phyloP scores from a whole-genome alignment of 2,113 vertebrate genomes.

The Melanocharis versteri region DNA sequence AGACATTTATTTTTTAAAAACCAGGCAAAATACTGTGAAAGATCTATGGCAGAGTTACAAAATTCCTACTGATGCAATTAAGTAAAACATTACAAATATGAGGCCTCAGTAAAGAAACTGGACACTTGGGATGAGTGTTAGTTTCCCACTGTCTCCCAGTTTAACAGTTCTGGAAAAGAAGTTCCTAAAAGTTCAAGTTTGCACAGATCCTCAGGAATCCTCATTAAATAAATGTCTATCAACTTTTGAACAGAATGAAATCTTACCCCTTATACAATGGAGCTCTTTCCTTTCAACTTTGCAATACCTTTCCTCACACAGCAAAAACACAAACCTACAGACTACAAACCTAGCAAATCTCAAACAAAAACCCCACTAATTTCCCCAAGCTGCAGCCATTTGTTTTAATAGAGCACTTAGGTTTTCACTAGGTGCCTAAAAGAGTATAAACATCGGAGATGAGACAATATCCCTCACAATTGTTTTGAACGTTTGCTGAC shows the following conservation, averaged over 20 bases:
- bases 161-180: neutral
- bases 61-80: neutral
- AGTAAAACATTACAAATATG: neutral
- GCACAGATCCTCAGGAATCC: neutral
- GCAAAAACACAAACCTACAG: neutral
- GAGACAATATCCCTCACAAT: neutral
- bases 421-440: neutral
- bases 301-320: neutral
- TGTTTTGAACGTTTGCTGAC: neutral
- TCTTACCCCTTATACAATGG: neutral
- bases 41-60: neutral
- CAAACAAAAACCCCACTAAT: neutral
- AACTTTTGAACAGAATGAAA: neutral
- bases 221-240: neutral
- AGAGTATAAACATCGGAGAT: neutral
- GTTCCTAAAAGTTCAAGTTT: neutral
- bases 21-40: neutral
- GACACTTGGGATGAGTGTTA: neutral
- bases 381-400: neutral
- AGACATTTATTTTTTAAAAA: neutral
- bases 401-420: neutral
- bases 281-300: neutral
- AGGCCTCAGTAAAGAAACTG: neutral
- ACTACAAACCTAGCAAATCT: neutral
- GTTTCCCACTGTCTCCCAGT: fast-evolving